phyloP scores from a whole-genome alignment of 2,888 invertebrate species.

The Nomada flava region DNA sequence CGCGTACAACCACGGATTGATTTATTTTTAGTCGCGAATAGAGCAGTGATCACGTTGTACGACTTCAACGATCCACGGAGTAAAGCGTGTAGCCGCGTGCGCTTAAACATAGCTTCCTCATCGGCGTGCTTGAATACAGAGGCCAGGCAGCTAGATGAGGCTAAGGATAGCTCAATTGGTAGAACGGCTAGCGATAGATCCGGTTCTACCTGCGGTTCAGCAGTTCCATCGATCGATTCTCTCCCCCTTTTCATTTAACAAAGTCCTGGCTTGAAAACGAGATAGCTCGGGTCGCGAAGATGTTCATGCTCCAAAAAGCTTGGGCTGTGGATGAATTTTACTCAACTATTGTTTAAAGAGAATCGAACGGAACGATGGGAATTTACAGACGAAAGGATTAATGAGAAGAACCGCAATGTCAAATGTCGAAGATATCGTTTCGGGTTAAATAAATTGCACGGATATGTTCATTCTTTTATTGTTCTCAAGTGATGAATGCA shows the following conservation, averaged over 20 bases:
- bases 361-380: neutral
- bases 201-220: slow-evolving; percentile 4
- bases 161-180: slow-evolving; percentile 18
- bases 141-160: neutral
- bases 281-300: neutral
- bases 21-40: slow-evolving; percentile 38
- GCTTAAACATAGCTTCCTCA: neutral
- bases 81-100: neutral
- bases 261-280: neutral
- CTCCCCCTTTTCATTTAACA: neutral
- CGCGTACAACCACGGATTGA: neutral
- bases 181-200: neutral
- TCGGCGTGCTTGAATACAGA: neutral
- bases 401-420: neutral
- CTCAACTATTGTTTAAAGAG: neutral
- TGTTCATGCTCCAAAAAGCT: neutral
- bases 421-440: slow-evolving; percentile 1
- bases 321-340: neutral
- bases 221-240: neutral
- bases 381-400: neutral
- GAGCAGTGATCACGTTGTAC: neutral
- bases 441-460: slow-evolving; percentile 10
- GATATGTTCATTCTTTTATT: slow-evolving; percentile 13
- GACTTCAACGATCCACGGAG: neutral
- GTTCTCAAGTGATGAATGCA: slow-evolving; percentile 1